Base-by-base conservation (phyloP, 2,797 vertebrate genomes). In the Enteromius mattozi region DNA sequence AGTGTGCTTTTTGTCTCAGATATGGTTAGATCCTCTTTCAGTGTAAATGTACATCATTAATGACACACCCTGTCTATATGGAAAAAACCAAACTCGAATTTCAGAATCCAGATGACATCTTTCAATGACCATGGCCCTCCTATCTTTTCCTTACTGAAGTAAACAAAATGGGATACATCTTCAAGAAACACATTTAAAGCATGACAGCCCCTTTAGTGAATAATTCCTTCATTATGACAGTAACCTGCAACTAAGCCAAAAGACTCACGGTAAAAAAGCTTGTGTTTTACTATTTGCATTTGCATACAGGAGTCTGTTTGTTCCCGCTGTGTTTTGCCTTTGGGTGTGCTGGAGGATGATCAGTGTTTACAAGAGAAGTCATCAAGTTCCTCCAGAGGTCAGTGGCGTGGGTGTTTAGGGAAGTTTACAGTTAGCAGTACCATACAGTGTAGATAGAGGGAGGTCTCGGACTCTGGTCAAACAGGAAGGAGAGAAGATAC, bases 361-460 rank as follows among this genome's bases (percentile, higher is more conserved):
- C 21, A 51, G 17, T 2, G 2, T n/a, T 69, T 2, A 40, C 13
- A 40, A 71, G 24, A 61, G 40, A 63, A 74, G 81, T 77, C 61
- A 42, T 24, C 21, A n/a, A 14, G n/a, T 80, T 69, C 40, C 51
- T n/a, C 65, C 7, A 0, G 16, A 35, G 69, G 86, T 94, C 89
- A 93, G 89, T 72, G 90, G 19, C 2, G 81, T 56, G 66, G 54
- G 27, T 54, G 66, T 4, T 68, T 88, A 0, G 84, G 3, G 89
- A 93, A 95, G 94, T 96, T 98, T 88, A 93, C 91, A 24, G 97
- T 96, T 40, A 99, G 95, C 85, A 99, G 94, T 19, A 98, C 95
- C 87, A 98, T 95, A 84, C 92, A 95, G 93, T 99, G 96, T 3
- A 97, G 90, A 89, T 98, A 93, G 54, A 99, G 96, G 0, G 97